These are phyloP conservation scores for Eumaeus atala DNA, from an alignment of 1,140 invertebrate genomes.

Conservation along the genomic window DNA sequence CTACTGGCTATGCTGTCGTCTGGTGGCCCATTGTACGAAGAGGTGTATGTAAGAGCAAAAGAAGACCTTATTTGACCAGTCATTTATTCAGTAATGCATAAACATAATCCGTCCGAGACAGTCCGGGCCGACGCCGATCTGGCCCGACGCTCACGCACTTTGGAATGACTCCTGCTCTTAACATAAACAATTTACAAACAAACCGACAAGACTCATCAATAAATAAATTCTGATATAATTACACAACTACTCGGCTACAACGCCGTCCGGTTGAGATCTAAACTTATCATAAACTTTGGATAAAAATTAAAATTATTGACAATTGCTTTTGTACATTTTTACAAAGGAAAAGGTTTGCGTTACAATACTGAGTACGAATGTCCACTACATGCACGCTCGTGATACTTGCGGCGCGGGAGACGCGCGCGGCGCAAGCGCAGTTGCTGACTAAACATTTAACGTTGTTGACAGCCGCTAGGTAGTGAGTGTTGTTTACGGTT, in stretches of 20 bases:
- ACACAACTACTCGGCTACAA: conserved; percentile 47
- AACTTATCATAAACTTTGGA: conserved; percentile 72
- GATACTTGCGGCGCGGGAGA: conserved; percentile 45
- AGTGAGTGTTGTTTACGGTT: too few species aligned
- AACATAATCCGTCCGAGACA: conserved; percentile 62
- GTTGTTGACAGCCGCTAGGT: too few species aligned
- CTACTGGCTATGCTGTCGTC: too few species aligned
- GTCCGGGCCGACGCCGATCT: conserved; percentile 41
- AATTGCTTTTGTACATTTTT: conserved; percentile 69
- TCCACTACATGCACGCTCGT: conserved; percentile 55
- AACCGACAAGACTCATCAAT: conserved; percentile 53
- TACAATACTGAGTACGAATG: conserved; percentile 46
- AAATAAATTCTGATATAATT: conserved; percentile 68
- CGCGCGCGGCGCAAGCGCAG: conserved; percentile 18
- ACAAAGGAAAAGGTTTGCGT: conserved; percentile 51
- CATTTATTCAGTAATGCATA: conserved; percentile 68
- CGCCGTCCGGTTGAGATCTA: conserved; percentile 64
- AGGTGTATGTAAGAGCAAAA: too few species aligned
- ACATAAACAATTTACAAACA: conserved; percentile 58
- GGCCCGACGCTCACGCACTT: conserved; percentile 36
- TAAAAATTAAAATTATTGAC: conserved; percentile 66
- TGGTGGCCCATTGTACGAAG: too few species aligned
- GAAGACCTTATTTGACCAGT: conserved; percentile 52
- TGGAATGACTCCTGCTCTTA: conserved; percentile 64
- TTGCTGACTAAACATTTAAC: too few species aligned